Base-by-base conservation (phyloP, 1,140 invertebrate genomes). In the Drosophila sulfurigaster region DNA sequence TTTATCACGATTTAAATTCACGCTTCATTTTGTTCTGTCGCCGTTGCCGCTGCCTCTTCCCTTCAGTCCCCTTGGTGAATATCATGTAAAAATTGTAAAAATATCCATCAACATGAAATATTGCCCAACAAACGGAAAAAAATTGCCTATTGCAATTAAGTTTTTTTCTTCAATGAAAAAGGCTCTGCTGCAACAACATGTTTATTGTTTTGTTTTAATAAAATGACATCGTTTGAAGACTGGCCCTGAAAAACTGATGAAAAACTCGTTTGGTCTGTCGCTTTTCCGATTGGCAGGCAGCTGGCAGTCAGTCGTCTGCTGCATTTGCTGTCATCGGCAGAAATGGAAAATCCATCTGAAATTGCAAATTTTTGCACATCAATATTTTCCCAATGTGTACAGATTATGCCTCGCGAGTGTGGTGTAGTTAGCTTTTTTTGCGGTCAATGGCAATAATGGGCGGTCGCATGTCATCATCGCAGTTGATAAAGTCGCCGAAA, bases 341-440 rank as follows among this genome's bases (percentile, higher is more conserved):
- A 71, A 71, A 75, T 75, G 64, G 73, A 59, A 75, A 71, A 75
- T 58, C 60, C 57, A 75, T 70, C 75, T 46, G 75, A 43, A 75
- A 70, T 75, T 75, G 65, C 52, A 70, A 43, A 43, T 68, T 68
- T 66, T 75, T n/a, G 11, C 38, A 45, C 67, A 38, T 66, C 13
- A 35, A 65, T 60, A 62, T 69, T 52, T 69, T 52, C 51, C 5
- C 32, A 60, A 62, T 71, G 51, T 75, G 54, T 58, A 49, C 54
- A 49, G 64, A 70, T 64, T 69, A 56, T 75, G 32, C 32, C 54
- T 43, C 30, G 43, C 35, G 25, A 28, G 11, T 32, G 5, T 41
- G 15, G 32, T 38, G 58, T 30, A 59, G 30, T 35, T 59, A 45
- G 52, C 45, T 58, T 58, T 80, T 58, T 58, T 80, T 78, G 78